Evolutionary conservation across 2,113 vertebrate genomes (phyloP), one percentile per base, ranked within the genome.

Genomic region (Anas platyrhynchos): DNA sequence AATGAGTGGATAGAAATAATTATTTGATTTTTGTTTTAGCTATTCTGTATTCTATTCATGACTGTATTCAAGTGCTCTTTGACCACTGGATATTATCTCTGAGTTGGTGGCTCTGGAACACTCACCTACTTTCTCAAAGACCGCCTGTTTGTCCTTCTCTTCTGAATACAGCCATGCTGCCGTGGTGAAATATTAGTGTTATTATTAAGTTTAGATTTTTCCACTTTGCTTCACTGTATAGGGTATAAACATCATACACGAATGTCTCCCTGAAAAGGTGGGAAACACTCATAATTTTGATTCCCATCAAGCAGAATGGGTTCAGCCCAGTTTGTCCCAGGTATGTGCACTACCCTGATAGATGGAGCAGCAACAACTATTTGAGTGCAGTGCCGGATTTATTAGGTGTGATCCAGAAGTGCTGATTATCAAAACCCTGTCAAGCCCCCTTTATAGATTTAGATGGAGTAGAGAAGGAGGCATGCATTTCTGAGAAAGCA

Each of bases 311-410:
- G 41, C 63, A 71, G 75, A 52, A 46, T 32, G 5, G 8, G 54
- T 85, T 83, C 69, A 76, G 16, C 8, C 13, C 15, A 8, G 21
- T 66, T 87, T 74, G 72, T 27, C 34, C n/a, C 68, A 54, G 26
- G 34, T 43, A 22, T 43, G 16, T 48, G 29, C 29, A 16, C 22
- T 67, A 68, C 29, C 32, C 36, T 44, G 9, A 41, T 67, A 83
- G 20, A 8, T 66, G 65, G 66, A 86, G 41, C n/a, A 77, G 50
- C 50, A 88, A 14, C n/a, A 61, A 10, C 38, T 56, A 15, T 69
- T 69, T 0, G 0, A 36, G 13, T 1, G 0, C 2, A 0, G 21
- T 72, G 34, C 15, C 43, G 38, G 56, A 61, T 91, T 72, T 78
- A 6, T 46, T 58, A 78, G 31, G 32, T 0, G 1, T 56, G 36